These are phyloP conservation scores for Rhinogobio ventralis DNA, from an alignment of 2,797 vertebrate species.

Conservation along the genomic window DNA sequence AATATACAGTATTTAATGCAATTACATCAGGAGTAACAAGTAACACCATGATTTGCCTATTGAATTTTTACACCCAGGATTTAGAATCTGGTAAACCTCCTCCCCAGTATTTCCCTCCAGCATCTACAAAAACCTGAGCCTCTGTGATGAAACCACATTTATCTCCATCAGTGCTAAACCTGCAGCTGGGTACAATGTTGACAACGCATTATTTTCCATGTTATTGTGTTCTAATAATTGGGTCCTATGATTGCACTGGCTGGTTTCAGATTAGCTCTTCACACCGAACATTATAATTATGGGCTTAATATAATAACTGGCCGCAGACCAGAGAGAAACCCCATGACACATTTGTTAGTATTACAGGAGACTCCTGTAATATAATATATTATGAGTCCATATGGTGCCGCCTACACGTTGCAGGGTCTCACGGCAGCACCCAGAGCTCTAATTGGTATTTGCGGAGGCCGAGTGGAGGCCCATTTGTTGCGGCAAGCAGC, in stretches of 20 bases:
- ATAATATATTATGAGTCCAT: slow-evolving; percentile 40
- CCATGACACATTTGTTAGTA: slow-evolving; percentile 23
- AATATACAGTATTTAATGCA: no score
- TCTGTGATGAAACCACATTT: neutral
- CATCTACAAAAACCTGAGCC: neutral
- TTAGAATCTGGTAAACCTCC: neutral
- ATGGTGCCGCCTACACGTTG: slow-evolving; percentile 44
- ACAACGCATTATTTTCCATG: neutral
- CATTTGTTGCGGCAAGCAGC: slow-evolving; percentile 36
- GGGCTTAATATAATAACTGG: slow-evolving; percentile 31
- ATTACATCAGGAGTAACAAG: neutral
- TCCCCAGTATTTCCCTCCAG: neutral
- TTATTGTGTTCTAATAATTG: slow-evolving; percentile 22
- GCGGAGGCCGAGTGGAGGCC: slow-evolving; percentile 17
- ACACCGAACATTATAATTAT: slow-evolving; percentile 28
- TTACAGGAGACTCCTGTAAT: slow-evolving; percentile 30
- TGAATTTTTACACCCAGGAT: neutral
- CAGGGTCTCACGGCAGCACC: slow-evolving; percentile 32
- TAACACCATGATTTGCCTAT: neutral
- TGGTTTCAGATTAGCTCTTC: slow-evolving; percentile 27
- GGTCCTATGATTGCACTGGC: slow-evolving; percentile 3
- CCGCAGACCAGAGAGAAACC: slow-evolving; percentile 19
- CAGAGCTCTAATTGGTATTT: slow-evolving; percentile 39
- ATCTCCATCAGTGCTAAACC: slow-evolving; percentile 7
- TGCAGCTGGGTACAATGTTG: neutral